These are phyloP conservation scores for Drosophila melanogaster DNA, from an alignment of 1,140 invertebrate genomes.

Conservation along the genomic window Release_6_plus_ISO1_MT NT_033779.5:2442501-2443000, in stretches of 20 bases:
- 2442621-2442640: conserved; percentile 33
- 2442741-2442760: conserved; percentile 59
- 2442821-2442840: conserved; percentile 73
- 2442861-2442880: conserved; percentile 41
- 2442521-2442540: conserved; percentile 69
- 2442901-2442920: conserved; percentile 12
- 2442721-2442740: conserved; percentile 77
- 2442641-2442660: not conserved
- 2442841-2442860: conserved; percentile 29
- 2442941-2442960: conserved; percentile 18
- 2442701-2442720: conserved; percentile 74
- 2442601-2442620: conserved; percentile 54
- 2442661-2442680: conserved; percentile 38
- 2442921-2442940: conserved; percentile 40
- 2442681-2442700: conserved; percentile 78
- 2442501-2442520: conserved; percentile 17
- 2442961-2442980: conserved; percentile 17
- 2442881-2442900: conserved; percentile 33
- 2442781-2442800: conserved; percentile 53
- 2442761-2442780: not conserved
- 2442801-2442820: conserved; percentile 74
- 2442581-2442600: conserved; percentile 76
- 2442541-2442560: conserved; percentile 81
- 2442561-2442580: conserved; percentile 83
- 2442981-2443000: conserved; percentile 80